Conservation (phyloP, 2,888 invertebrate species). For the Archaeoteleia sp. region DNA sequence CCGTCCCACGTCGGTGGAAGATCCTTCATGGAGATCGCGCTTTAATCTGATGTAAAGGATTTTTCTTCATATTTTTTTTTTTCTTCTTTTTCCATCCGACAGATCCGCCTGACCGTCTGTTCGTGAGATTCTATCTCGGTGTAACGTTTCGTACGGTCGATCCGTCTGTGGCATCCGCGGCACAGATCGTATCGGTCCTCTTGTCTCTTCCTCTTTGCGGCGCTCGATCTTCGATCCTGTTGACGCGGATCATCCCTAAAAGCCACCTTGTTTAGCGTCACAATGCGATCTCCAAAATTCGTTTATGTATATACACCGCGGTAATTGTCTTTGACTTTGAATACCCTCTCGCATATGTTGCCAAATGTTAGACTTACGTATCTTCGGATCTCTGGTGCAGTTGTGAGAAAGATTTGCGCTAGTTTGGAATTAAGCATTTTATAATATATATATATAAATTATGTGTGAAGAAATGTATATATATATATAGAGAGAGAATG, state of each 20-base stretch:
- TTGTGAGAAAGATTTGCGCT: too few species aligned
- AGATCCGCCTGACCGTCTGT: slow-evolving; percentile 28
- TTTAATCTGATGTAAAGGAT: slow-evolving; percentile 54
- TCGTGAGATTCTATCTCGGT: slow-evolving; percentile 44
- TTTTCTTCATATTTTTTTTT: slow-evolving; percentile 25
- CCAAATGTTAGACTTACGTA: too few species aligned
- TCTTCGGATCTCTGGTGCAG: too few species aligned
- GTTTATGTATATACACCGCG: too few species aligned
- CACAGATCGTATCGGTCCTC: slow-evolving; percentile 34
- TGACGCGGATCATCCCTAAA: not conserved
- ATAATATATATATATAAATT: too few species aligned
- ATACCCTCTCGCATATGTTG: too few species aligned
- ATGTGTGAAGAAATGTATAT: too few species aligned
- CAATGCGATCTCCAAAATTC: too few species aligned
- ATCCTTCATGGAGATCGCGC: slow-evolving; percentile 49
- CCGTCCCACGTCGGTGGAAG: slow-evolving; percentile 36
- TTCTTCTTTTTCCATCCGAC: slow-evolving; percentile 17
- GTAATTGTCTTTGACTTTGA: too few species aligned
- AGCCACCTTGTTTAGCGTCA: too few species aligned
- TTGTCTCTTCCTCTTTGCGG: slow-evolving; percentile 15
- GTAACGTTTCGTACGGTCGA: slow-evolving; percentile 39
- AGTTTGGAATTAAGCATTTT: too few species aligned
- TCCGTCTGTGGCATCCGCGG: slow-evolving; percentile 17
- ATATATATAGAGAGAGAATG: too few species aligned
- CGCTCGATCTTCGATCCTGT: slow-evolving; percentile 20